phyloP scores from a whole-genome alignment of 2,888 invertebrate species.

The Eupeodes latifasciatus region DNA sequence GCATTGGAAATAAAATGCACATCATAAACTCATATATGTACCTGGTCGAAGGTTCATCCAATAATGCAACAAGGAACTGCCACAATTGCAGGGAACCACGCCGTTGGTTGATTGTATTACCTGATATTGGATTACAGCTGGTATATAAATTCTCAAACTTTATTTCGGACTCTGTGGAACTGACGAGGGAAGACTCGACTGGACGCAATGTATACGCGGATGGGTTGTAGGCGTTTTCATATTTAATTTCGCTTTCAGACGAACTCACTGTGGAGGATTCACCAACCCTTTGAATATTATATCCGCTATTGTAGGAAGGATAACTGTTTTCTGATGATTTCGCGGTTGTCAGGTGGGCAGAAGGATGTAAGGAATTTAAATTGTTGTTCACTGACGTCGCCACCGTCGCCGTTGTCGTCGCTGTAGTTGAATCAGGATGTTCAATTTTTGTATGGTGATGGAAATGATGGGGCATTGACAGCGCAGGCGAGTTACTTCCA shows the following conservation, averaged over 20 bases:
- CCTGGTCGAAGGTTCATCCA: constrained; percentile 88
- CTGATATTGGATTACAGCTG: constrained; percentile 80
- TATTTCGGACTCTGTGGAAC: constrained; percentile 83
- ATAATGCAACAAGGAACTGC: constrained; percentile 95
- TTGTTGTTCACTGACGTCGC: constrained; percentile 64
- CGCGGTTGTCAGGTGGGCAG: constrained; percentile 61
- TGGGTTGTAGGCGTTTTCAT: constrained; percentile 82
- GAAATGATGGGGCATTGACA: constrained; percentile 78
- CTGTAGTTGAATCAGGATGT: constrained; percentile 84
- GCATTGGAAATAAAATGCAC: neutral
- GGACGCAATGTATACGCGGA: constrained; percentile 82
- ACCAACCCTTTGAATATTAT: constrained; percentile 77
- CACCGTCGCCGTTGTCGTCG: constrained; percentile 74
- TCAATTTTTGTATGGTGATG: constrained; percentile 82
- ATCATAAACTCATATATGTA: constrained; percentile 65
- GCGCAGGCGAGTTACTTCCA: constrained; percentile 80
- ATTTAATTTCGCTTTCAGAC: constrained; percentile 81
- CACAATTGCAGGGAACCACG: constrained; percentile 95
- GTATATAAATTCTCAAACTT: constrained; percentile 82
- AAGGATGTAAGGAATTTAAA: constrained; percentile 66
- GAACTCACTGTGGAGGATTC: constrained; percentile 79
- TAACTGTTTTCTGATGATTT: constrained; percentile 69
- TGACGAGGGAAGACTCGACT: constrained; percentile 82
- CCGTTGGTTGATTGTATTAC: constrained; percentile 85
- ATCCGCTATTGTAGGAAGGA: constrained; percentile 78